Conservation (phyloP, 2,888 invertebrate species). For the Trichacis sp. region DNA sequence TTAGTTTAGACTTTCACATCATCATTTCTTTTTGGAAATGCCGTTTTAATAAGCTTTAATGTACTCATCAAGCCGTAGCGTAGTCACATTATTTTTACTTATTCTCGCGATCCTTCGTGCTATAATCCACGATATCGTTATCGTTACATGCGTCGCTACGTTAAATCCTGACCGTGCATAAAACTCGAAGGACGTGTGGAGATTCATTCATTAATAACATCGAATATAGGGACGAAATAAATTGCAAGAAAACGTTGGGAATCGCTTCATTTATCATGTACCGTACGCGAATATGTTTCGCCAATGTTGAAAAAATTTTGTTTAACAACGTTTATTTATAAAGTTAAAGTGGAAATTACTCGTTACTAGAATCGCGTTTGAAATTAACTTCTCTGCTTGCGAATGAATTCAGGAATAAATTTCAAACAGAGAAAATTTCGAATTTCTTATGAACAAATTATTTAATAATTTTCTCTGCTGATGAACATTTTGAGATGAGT, state of each 20-base stretch:
- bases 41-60: slow-evolving; percentile 34
- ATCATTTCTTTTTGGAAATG: neutral
- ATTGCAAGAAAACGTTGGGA: slow-evolving; percentile 35
- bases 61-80: slow-evolving; percentile 34
- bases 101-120: slow-evolving; percentile 32
- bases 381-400: no score
- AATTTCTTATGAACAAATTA: no score
- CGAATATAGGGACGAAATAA: slow-evolving; percentile 32
- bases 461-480: no score
- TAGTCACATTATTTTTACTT: slow-evolving; percentile 40
- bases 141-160: slow-evolving; percentile 35
- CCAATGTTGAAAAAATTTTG: no score
- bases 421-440: no score
- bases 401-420: no score
- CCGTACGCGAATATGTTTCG: no score
- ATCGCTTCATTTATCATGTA: slow-evolving; percentile 21
- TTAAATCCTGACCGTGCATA: slow-evolving; percentile 39
- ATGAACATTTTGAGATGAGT: no score
- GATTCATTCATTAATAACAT: slow-evolving; percentile 41
- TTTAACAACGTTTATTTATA: no score
- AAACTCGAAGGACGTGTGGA: slow-evolving; percentile 40
- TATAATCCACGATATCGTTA: slow-evolving; percentile 42
- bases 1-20: neutral
- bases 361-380: no score
- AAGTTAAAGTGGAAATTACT: no score